A percentile compares a stretch with the other conserved stretches of the same genome.
Evolutionary conservation across 2,888 invertebrate genomes (phyloP).

Genomic region (Zele albiditarsus): DNA sequence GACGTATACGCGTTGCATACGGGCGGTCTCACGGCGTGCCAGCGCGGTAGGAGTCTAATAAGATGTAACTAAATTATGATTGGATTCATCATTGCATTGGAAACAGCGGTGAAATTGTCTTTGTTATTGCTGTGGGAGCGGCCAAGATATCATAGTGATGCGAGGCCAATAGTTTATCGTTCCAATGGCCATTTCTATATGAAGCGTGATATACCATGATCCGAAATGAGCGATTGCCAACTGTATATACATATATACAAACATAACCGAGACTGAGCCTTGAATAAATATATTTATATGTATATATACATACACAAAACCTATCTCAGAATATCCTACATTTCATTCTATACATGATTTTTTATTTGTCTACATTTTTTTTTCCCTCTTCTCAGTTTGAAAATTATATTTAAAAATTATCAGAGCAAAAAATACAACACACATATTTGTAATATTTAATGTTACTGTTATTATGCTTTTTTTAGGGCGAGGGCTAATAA

Average conservation of each 20-base stretch:
- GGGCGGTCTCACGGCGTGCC: constrained; percentile 69
- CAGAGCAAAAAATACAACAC: too few relatives aligned
- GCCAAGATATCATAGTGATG: constrained; percentile 45
- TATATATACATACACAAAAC: too few relatives aligned
- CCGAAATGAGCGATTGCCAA: constrained; percentile 68
- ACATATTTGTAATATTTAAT: too few relatives aligned
- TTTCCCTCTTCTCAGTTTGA: too few relatives aligned
- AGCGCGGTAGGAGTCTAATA: constrained; percentile 71
- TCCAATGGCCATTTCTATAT: constrained; percentile 61
- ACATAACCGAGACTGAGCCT: neutral
- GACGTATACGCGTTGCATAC: constrained; percentile 57
- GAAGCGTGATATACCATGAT: constrained; percentile 70
- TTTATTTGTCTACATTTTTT: too few relatives aligned
- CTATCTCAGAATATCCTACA: neutral
- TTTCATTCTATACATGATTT: too few relatives aligned
- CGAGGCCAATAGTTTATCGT: constrained; percentile 67
- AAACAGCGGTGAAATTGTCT: constrained; percentile 67
- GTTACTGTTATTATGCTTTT: too few relatives aligned
- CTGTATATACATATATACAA: constrained; percentile 22
- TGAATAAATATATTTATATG: neutral
- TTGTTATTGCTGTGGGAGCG: constrained; percentile 50
- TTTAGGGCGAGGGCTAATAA: too few relatives aligned
- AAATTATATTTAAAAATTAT: too few relatives aligned
- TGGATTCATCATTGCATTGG: constrained; percentile 71
- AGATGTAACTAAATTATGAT: constrained; percentile 72